These are phyloP conservation scores for Urocolius indicus DNA, from an alignment of 2,113 vertebrate species.

Conservation along the genomic window DNA sequence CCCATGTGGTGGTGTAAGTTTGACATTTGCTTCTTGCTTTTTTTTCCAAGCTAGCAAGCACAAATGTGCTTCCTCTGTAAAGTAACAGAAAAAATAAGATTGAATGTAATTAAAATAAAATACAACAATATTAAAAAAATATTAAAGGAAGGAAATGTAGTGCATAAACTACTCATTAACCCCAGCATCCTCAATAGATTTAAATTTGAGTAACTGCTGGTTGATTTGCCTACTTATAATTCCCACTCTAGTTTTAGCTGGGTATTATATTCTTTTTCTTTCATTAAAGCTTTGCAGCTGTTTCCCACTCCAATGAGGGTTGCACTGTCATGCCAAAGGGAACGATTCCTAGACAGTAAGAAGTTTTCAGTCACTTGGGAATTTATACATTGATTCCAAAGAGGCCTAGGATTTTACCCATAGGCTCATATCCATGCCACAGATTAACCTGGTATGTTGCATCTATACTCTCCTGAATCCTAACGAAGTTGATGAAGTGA, in stretches of 20 bases:
- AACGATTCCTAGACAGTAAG: not conserved
- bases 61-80: not conserved
- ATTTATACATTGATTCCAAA: conserved; percentile 10
- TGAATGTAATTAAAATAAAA: conserved; percentile 66
- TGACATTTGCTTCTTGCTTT: conserved; percentile 34
- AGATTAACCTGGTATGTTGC: not conserved
- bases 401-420: not conserved
- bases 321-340: not conserved
- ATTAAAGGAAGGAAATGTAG: conserved; percentile 68
- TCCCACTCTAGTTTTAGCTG: conserved; percentile 46
- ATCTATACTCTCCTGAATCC: conserved; percentile 16
- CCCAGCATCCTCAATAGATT: conserved; percentile 60
- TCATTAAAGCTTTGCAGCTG: conserved; percentile 48
- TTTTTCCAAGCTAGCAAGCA: not conserved
- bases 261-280: conserved; percentile 44
- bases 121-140: conserved; percentile 70
- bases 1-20: not conserved
- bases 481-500: conserved; percentile 7
- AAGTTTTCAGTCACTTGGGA: not conserved
- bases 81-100: conserved; percentile 52
- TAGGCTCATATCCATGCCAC: not conserved
- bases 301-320: conserved; percentile 43
- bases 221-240: conserved; percentile 65
- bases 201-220: conserved; percentile 58
- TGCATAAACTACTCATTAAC: conserved; percentile 70